These are phyloP conservation scores for Griposia aprilina DNA, from an alignment of 2,888 invertebrate genomes.

Conservation along the genomic window DNA sequence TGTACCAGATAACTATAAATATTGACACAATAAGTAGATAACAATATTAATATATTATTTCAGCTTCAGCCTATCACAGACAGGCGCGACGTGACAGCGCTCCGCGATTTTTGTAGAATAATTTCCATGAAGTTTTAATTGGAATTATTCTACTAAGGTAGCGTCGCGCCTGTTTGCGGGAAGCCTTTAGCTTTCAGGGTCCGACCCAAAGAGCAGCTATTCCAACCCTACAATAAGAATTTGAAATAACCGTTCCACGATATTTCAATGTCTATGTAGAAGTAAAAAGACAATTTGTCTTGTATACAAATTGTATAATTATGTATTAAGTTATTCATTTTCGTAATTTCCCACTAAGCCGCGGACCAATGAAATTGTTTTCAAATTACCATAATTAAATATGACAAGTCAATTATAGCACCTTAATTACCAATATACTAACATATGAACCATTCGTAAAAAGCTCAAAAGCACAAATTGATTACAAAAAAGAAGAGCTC, in stretches of 20 bases:
- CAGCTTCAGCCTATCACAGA: neutral
- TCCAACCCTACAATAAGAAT: neutral
- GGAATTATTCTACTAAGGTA: too few species aligned
- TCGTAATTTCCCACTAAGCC: neutral
- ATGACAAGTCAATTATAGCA: conserved; percentile 10
- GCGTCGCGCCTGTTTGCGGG: too few species aligned
- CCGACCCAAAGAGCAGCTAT: neutral
- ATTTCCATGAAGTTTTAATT: too few species aligned
- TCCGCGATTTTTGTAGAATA: too few species aligned
- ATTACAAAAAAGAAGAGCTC: conserved; percentile 19
- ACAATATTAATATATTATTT: neutral
- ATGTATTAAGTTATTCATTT: neutral
- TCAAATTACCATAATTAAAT: conserved; percentile 13
- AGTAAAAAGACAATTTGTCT: neutral
- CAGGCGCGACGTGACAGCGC: too few species aligned
- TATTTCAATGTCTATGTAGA: neutral
- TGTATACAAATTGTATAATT: too few species aligned
- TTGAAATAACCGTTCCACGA: neutral
- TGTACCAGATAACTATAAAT: neutral
- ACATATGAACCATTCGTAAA: conserved; percentile 9
- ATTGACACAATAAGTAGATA: neutral
- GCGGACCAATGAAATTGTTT: neutral
- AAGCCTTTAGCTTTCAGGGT: neutral
- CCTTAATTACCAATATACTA: conserved; percentile 11
- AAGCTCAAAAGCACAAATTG: conserved; percentile 20